Percentiles rank a stretch among this genome's conserved stretches.
Conservation (phyloP, 2,797 vertebrate genomes). For the Malurus splendens region DNA sequence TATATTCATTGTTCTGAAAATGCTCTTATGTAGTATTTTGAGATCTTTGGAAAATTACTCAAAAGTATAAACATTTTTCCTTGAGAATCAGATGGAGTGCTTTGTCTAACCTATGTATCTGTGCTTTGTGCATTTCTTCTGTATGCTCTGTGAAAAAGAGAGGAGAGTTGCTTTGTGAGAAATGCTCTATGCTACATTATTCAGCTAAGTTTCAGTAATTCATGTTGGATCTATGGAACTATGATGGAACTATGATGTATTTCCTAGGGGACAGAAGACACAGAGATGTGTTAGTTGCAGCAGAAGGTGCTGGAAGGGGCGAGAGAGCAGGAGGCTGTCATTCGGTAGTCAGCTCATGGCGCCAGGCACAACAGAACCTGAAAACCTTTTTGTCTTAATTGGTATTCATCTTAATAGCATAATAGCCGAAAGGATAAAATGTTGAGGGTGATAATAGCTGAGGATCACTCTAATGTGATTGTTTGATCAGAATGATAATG, state of each 20-base stretch:
- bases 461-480: background rate
- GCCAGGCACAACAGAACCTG: background rate
- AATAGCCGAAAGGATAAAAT: background rate
- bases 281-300: background rate
- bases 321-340: background rate
- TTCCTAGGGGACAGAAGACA: background rate
- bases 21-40: background rate
- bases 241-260: background rate
- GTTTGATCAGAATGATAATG: background rate
- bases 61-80: background rate
- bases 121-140: background rate
- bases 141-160: background rate
- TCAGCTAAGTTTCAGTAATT: background rate
- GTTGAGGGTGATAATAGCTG: background rate
- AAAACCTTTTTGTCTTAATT: background rate
- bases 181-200: background rate
- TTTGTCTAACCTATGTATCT: background rate
- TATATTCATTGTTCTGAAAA: background rate
- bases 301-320: background rate
- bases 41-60: background rate
- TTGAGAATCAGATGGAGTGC: background rate
- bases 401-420: background rate
- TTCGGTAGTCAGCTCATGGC: background rate
- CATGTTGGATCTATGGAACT: background rate
- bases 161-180: background rate